Percentiles rank a stretch among this genome's conserved stretches.
These are phyloP conservation scores for Cephus nigrinus DNA, from an alignment of 2,888 invertebrate genomes.

Conservation along the genomic window DNA sequence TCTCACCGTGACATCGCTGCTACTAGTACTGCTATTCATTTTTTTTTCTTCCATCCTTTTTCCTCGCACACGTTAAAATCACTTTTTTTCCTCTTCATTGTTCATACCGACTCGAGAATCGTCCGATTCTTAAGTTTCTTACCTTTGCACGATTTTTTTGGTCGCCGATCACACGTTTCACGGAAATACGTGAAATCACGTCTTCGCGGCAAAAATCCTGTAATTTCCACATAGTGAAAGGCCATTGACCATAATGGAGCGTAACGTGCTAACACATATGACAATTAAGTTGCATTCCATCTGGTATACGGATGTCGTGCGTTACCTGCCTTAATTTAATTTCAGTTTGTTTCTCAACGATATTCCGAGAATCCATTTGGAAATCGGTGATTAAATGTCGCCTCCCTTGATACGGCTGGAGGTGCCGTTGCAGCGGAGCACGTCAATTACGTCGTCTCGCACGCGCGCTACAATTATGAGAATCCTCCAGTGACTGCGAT, in stretches of 20 bases:
- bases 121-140: not conserved
- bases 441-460: conserved; percentile 1
- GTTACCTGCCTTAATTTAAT: conserved; percentile 34
- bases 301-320: not conserved
- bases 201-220: not conserved
- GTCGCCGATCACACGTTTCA: no score
- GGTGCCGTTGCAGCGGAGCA: not conserved
- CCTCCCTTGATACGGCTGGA: conserved; percentile 14
- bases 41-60: not conserved
- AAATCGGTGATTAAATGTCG: conserved; percentile 39
- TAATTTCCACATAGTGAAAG: not conserved
- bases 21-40: not conserved
- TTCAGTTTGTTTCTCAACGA: conserved; percentile 43
- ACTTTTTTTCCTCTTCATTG: not conserved
- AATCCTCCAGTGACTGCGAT: not conserved
- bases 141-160: not conserved
- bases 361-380: conserved; percentile 46
- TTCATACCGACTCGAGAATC: not conserved
- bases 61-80: not conserved
- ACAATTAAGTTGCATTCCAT: conserved; percentile 1
- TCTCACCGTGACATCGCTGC: conserved; percentile 29
- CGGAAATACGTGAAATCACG: not conserved
- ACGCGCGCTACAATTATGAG: not conserved
- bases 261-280: not conserved
- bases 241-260: not conserved